Evolutionary conservation across 2,113 vertebrate genomes (phyloP).

Genomic region (Scopus umbretta): DNA sequence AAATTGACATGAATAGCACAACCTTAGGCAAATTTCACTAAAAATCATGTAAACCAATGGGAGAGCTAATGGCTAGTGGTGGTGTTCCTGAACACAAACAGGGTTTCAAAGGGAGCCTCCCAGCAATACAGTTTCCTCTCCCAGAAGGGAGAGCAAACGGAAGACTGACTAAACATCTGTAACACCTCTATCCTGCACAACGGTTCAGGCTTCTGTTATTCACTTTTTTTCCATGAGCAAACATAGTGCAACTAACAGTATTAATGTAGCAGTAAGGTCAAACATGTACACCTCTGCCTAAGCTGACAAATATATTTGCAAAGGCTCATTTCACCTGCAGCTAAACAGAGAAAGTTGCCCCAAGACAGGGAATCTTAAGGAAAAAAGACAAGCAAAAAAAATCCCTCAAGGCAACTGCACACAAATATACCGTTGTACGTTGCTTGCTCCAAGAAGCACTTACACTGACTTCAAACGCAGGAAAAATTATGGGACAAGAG

Average conservation of each 20-base stretch:
- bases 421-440: background rate
- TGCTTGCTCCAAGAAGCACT: background rate
- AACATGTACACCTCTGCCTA: background rate
- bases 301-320: background rate
- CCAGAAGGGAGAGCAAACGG: background rate
- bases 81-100: background rate
- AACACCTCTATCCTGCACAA: background rate
- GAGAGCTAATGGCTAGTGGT: background rate
- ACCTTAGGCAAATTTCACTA: background rate
- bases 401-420: background rate
- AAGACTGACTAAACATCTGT: background rate
- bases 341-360: background rate
- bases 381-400: background rate
- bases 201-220: background rate
- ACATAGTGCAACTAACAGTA: background rate
- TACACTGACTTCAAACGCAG: background rate
- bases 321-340: constrained; percentile 17
- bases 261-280: background rate
- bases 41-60: background rate
- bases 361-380: background rate
- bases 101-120: background rate
- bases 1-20: background rate
- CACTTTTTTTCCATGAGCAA: background rate
- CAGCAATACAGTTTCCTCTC: background rate
- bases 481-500: background rate